Base-by-base conservation (phyloP, 2,888 invertebrate genomes). In the Phyllotreta cruciferae region DNA sequence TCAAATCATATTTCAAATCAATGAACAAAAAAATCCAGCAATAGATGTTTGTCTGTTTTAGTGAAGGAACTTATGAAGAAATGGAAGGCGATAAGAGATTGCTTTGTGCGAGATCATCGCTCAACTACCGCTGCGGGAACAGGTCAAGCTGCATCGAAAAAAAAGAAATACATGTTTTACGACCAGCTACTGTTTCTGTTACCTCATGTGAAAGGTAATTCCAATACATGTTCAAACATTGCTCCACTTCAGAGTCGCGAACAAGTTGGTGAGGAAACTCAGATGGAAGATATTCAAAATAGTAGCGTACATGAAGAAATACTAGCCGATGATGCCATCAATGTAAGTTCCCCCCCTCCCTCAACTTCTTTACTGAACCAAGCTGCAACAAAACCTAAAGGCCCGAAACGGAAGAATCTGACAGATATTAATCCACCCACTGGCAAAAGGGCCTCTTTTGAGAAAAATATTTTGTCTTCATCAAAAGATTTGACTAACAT, bases 131-230 rank as follows among this genome's bases (percentile, higher is more conserved):
- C 55, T 54, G 41, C 39, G 6, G 55, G 55, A 54, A 56, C 56
- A 54, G 56, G 56, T 11, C 8, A 42, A 47, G 37, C 56, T 7
- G 47, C 41, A 54, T 54, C 56, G 6, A 56, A 56, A 41, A 56
- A 56, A 47, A 56, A 56, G 56, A 42, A 47, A 11, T 56, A 56
- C 24, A 24, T 56, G 1, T 56, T 13, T 56, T 56, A 56, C 47
- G 56, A 56, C 56, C 56, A 56, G 56, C 56, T 56, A 24, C 47
- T 49, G 47, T 54, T 56, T 47, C 55, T 56, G 24, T 47, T 56
- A 11, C 47, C 56, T 56, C 54, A 54, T 56, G 24, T 56, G 10
- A 56, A 47, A 56, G 56, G 56, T 56, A 56, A 50, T 56, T 42
- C 42, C 11, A 7, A 49, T 54, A 56, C 56, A 49, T 13, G 45